These are phyloP conservation scores for Pituophis catenifer DNA, from an alignment of 2,113 vertebrate species.

Conservation along the genomic window DNA sequence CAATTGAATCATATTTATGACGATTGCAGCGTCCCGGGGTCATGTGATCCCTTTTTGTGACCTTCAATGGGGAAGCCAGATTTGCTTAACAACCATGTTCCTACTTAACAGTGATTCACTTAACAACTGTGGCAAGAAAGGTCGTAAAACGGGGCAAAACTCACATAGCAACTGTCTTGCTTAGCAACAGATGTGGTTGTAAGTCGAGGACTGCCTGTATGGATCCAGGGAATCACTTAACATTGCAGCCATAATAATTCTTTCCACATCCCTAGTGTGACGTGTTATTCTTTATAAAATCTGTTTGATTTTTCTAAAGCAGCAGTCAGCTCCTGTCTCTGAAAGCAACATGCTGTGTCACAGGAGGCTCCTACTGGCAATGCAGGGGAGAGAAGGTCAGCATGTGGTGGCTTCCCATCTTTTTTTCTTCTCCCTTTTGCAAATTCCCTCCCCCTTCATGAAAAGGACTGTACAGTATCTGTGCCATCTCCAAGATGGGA, in stretches of 20 bases:
- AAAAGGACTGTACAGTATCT: background rate
- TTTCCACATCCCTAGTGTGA: background rate
- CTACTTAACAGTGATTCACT: too few species aligned
- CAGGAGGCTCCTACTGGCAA: background rate
- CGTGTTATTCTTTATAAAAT: background rate
- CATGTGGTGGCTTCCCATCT: background rate
- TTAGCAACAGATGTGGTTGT: background rate
- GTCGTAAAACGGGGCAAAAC: too few species aligned
- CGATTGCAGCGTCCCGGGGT: too few species aligned
- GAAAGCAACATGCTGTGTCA: background rate
- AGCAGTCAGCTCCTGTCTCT: background rate
- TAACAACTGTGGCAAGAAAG: too few species aligned
- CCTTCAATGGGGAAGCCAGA: too few species aligned
- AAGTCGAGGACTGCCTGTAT: background rate
- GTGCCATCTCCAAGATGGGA: background rate
- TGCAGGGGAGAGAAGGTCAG: background rate
- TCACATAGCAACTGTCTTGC: too few species aligned
- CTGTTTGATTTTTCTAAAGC: background rate
- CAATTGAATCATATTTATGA: too few species aligned
- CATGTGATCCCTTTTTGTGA: too few species aligned
- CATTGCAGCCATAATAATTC: background rate
- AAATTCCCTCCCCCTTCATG: background rate
- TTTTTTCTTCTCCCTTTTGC: background rate
- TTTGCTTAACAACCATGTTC: too few species aligned
- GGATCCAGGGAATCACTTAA: background rate